Evolutionary conservation across 1,140 invertebrate species (phyloP), one percentile per base, ranked within the genome.

Genomic region (Drosophila sturtevanti): DNA sequence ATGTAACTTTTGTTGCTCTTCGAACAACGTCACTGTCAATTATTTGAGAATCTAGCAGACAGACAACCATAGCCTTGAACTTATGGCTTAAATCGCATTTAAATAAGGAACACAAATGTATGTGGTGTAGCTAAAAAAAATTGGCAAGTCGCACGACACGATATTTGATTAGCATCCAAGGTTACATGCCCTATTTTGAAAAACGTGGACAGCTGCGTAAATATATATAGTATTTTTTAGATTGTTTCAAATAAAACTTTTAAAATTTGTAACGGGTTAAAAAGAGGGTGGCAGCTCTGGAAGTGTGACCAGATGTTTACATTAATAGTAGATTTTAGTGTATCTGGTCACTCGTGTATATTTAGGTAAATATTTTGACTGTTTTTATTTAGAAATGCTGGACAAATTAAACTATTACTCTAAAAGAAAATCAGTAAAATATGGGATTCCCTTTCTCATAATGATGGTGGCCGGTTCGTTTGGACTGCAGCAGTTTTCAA

Each of bases 381-480:
- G 64, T 54, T 37, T 71, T 35, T 55, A 3, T 41, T 38, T 64
- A 61, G 72, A 48, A 65, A 89, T 89, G 85, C 81, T 80, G 37
- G 52, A 90, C n/a, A 91, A 81, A 59, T 54, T 90, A 24, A 90
- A 89, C 60, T 48, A 78, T 22, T 77, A 81, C 31, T 62, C 71
- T 6, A 84, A 73, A 59, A 68, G 61, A 35, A 92, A 90, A 59
- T 90, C 81, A 14, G 59, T 92, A 37, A 90, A 80, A 66, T 92
- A 91, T 77, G 95, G 95, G 14, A 63, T 95, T 22, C 96, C 96
- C 6, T 96, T 96, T 90, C 76, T 96, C 6, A 58, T 95, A 41
- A 93, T 96, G 61, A 91, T 96, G 34, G 77, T 96, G 51, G 95
- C 94, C 41, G 95, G 95, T 63, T 96, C 95, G 0, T 95, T 96